Base-by-base conservation (phyloP, 1,140 invertebrate species). In the Forficula auricularia region DNA sequence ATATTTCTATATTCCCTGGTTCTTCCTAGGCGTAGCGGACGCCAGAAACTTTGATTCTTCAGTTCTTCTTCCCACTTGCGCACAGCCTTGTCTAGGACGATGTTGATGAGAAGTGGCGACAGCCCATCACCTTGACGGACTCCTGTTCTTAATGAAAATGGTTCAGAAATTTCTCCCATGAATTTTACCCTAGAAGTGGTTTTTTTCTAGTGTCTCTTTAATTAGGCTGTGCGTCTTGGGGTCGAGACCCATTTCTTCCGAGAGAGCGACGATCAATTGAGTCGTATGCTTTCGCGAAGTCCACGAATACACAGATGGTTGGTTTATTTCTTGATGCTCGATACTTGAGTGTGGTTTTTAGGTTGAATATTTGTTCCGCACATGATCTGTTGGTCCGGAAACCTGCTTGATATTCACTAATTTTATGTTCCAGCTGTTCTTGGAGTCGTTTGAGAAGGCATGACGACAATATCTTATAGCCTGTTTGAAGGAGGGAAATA, bases 171-270 rank as follows among this genome's bases (percentile, higher is more conserved):
- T 32, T 40, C 27, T n/a, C 38, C 36, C 16, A 32, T 18, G 32
- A 39, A 40, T 40, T 40, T 40, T 19, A 45, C 43, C 14, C 33
- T 19, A 7, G 43, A 45, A 15, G 18, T 45, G 16, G 38, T 40
- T n/a, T n/a, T n/a, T n/a, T n/a, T n/a, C n/a, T n/a, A n/a, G 19
- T 30, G 18, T 35, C 33, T 35, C 4, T 35, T 35, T 15, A 6
- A n/a, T 6, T n/a, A 35, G n/a, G n/a, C 16, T 35, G 6, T 15
- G 33, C n/a, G 33, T 35, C 33, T 35, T 35, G 4, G n/a, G 4
- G 33, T 35, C 33, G 33, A 35, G n/a, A 6, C 33, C 33, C n/a
- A 35, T 13, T 35, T 35, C 33, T 35, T 35, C 4, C 33, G 16
- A 13, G 33, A 35, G 33, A 13, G n/a, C 16, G n/a, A 15, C 33